These are phyloP conservation scores for Cantharis rufa DNA, from an alignment of 2,888 invertebrate species.

Conservation along the genomic window DNA sequence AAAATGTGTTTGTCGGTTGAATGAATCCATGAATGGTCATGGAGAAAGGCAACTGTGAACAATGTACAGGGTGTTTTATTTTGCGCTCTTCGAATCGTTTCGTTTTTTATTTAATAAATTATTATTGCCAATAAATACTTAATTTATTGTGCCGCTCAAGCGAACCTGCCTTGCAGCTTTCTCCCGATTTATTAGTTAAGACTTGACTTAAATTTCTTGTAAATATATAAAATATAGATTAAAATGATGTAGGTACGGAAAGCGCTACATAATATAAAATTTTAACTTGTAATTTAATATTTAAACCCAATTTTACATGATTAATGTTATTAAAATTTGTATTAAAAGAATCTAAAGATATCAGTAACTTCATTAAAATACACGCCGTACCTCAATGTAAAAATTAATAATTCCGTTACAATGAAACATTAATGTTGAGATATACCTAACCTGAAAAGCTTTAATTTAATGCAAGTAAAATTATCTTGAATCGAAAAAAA, in stretches of 20 bases:
- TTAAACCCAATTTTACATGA: background rate
- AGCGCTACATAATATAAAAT: background rate
- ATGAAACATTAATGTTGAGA: constrained; percentile 15
- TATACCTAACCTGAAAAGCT: constrained; percentile 14
- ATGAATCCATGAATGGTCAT: background rate
- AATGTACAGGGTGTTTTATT: background rate
- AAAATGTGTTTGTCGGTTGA: background rate
- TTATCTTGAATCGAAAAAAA: constrained; percentile 22
- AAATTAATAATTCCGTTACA: constrained; percentile 16
- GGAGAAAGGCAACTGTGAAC: background rate
- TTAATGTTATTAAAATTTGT: background rate
- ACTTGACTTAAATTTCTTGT: background rate
- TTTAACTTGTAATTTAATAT: background rate
- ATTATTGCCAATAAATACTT: background rate
- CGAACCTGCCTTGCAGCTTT: no score
- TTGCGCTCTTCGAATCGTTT: background rate
- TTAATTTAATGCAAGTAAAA: constrained; percentile 25
- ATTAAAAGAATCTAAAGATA: background rate
- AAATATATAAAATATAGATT: background rate
- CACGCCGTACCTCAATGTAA: constrained; percentile 4
- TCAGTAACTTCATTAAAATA: background rate
- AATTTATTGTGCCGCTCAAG: background rate
- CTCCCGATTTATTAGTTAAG: background rate
- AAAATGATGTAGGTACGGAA: background rate
- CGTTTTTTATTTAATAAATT: background rate